Conservation (phyloP, 2,797 vertebrate genomes). For the Xerus rutilus region DNA sequence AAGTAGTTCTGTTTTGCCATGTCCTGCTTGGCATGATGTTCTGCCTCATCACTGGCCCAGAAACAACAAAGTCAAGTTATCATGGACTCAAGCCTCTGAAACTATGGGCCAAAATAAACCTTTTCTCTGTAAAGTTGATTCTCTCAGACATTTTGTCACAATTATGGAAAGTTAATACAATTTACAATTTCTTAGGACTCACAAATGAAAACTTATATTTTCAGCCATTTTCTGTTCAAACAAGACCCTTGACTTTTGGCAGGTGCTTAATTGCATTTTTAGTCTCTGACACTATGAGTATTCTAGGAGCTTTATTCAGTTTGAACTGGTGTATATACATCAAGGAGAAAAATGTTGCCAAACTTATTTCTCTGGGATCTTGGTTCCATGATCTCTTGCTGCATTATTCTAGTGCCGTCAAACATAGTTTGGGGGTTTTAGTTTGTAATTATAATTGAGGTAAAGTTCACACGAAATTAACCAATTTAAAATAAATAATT, state of each 20-base stretch:
- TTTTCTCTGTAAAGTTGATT: neutral
- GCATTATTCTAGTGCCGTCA: neutral
- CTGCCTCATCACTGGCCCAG: neutral
- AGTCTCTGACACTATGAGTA: neutral
- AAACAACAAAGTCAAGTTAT: neutral
- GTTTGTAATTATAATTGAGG: neutral
- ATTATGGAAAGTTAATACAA: neutral
- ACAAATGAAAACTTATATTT: neutral
- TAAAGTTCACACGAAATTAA: neutral
- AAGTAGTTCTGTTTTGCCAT: neutral
- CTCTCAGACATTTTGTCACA: neutral
- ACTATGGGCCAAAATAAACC: neutral
- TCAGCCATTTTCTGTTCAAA: neutral
- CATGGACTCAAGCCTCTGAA: neutral
- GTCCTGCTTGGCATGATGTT: neutral
- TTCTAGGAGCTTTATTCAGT: neutral
- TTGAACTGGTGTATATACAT: neutral
- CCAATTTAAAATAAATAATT: neutral
- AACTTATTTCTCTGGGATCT: neutral
- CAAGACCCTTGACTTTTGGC: neutral
- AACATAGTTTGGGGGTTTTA: neutral
- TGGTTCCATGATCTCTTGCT: neutral
- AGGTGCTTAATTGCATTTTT: neutral
- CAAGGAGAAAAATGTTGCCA: neutral
- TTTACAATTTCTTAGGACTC: neutral